Conservation (phyloP, 2,113 vertebrate genomes). For the Carassius carassius region DNA sequence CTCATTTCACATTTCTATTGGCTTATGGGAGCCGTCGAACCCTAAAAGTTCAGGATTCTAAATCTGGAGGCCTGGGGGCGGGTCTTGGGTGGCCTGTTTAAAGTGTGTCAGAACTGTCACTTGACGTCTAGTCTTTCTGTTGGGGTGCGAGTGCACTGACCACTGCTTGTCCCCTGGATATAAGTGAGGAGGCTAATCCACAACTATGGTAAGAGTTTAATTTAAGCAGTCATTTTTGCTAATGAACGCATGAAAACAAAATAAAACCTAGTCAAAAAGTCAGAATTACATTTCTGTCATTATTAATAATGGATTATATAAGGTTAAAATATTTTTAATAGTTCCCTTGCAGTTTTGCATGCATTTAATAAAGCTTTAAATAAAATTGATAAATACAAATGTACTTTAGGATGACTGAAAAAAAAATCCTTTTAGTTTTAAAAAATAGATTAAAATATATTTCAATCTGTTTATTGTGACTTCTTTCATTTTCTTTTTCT, state of each 20-base stretch:
- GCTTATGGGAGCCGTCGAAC: constrained; percentile 67
- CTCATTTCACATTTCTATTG: constrained; percentile 71
- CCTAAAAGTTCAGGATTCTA: constrained; percentile 82
- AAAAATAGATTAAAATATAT: neutral
- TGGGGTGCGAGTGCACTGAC: constrained; percentile 76
- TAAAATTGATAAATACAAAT: neutral
- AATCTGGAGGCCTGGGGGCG: constrained; percentile 79
- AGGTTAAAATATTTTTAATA: neutral
- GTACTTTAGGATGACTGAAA: neutral
- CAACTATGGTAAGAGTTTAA: constrained; percentile 78
- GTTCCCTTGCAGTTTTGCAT: neutral
- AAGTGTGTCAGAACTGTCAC: constrained; percentile 75
- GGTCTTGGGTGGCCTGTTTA: constrained; percentile 73
- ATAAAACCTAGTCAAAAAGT: neutral
- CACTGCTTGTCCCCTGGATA: constrained; percentile 77
- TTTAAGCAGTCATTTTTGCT: constrained; percentile 21
- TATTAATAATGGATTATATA: neutral
- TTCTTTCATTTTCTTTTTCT: neutral
- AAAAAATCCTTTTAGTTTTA: neutral
- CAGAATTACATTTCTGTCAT: neutral
- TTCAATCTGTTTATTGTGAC: neutral
- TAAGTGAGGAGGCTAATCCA: constrained; percentile 72
- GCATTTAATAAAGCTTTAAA: neutral
- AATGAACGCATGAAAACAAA: neutral
- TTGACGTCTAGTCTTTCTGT: constrained; percentile 81